Evolutionary conservation across 2,888 invertebrate species (phyloP).

Genomic region (Electrophaes corylata): DNA sequence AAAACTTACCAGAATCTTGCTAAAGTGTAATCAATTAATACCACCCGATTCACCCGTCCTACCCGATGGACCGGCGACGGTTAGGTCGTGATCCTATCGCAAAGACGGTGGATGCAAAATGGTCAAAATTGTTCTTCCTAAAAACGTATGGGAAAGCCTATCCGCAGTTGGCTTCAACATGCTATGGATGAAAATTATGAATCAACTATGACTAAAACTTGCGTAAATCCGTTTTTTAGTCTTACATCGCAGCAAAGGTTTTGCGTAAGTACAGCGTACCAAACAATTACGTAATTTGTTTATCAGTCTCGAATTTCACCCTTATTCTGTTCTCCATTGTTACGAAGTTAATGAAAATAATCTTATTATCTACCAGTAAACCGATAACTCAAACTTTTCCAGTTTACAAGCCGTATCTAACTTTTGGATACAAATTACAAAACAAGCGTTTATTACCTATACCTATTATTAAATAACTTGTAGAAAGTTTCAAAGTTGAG

Average conservation of each 20-base stretch:
- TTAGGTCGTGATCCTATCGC: no score
- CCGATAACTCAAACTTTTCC: conserved; percentile 25
- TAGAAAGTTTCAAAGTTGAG: conserved; percentile 16
- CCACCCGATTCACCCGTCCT: no score
- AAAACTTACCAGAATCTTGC: no score
- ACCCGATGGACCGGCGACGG: no score
- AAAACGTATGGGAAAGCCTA: no score
- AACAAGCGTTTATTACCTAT: conserved; percentile 11
- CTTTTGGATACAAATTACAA: conserved; percentile 27
- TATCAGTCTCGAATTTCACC: conserved; percentile 14
- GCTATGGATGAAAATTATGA: no score
- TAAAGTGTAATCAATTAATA: no score
- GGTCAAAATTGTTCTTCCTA: no score
- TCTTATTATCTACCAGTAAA: conserved; percentile 23
- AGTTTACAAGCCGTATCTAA: conserved; percentile 19
- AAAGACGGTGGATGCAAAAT: no score
- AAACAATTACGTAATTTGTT: conserved; percentile 15
- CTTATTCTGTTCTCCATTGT: conserved; percentile 6
- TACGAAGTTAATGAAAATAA: conserved; percentile 19
- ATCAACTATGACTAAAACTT: not conserved
- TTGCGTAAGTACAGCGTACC: conserved; percentile 1
- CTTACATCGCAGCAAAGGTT: not conserved
- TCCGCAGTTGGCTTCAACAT: no score
- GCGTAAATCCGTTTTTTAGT: not conserved
- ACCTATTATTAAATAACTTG: conserved; percentile 6